These are phyloP conservation scores for Jaculus jaculus DNA, from an alignment of 2,113 vertebrate species.

Conservation along the genomic window DNA sequence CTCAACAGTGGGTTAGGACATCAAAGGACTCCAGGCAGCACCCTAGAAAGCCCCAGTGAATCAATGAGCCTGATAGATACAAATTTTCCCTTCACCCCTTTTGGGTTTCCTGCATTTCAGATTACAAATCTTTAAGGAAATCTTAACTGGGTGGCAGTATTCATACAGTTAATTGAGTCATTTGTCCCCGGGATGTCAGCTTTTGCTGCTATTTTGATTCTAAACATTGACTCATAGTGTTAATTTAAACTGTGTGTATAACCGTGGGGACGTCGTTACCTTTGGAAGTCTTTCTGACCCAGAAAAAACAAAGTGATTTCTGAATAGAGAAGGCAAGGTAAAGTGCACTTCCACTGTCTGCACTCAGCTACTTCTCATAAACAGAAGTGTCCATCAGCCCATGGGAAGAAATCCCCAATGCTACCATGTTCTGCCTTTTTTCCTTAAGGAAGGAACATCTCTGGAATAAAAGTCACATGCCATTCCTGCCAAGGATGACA, in stretches of 20 bases:
- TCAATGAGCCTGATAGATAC: not conserved
- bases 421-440: not conserved
- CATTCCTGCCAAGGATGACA: not conserved
- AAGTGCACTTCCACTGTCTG: slow-evolving; percentile 53
- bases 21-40: not conserved
- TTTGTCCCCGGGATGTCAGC: slow-evolving; percentile 54
- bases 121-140: slow-evolving; percentile 50
- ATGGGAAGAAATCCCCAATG: not conserved
- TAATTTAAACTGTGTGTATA: slow-evolving; percentile 74
- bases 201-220: slow-evolving; percentile 70
- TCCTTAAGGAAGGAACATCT: not conserved
- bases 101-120: not conserved
- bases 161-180: slow-evolving; percentile 63
- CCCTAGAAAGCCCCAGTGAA: not conserved
- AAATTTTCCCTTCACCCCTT: not conserved
- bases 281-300: slow-evolving; percentile 80
- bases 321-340: slow-evolving; percentile 56
- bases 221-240: slow-evolving; percentile 80
- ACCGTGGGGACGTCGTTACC: slow-evolving; percentile 80
- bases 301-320: slow-evolving; percentile 82
- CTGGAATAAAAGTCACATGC: accelerated
- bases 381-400: not conserved
- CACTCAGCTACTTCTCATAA: slow-evolving; percentile 59
- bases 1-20: not conserved
- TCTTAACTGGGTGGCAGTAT: slow-evolving; percentile 49